Evolutionary conservation across 2,888 invertebrate genomes (phyloP).

Genomic region (Caenorhabditis zanzibari): DNA sequence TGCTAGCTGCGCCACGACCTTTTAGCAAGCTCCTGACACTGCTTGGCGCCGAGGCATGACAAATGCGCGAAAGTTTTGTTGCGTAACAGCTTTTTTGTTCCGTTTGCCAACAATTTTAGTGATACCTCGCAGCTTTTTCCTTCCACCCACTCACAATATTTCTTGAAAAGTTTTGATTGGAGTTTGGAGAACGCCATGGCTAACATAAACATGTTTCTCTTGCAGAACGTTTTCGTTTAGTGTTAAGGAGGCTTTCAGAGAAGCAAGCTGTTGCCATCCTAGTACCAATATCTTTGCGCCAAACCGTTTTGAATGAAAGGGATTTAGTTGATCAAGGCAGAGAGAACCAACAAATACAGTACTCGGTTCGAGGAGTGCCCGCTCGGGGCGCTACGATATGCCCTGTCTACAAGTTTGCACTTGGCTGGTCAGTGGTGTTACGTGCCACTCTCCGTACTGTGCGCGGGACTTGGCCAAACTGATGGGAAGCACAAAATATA

Average conservation of each 20-base stretch:
- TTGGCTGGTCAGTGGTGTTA: constrained; percentile 69
- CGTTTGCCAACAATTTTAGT: constrained; percentile 56
- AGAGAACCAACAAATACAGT: constrained; percentile 58
- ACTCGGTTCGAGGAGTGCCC: constrained; percentile 55
- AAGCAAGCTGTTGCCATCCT: constrained; percentile 3
- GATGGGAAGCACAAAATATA: constrained; percentile 61
- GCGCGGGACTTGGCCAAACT: constrained; percentile 52
- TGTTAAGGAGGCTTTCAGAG: neutral
- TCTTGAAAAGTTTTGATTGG: constrained; percentile 16
- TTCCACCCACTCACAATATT: neutral
- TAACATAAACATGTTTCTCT: neutral
- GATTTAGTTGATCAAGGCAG: constrained; percentile 51
- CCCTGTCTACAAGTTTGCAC: constrained; percentile 70
- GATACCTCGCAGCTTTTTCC: constrained; percentile 36
- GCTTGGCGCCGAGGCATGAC: constrained; percentile 61
- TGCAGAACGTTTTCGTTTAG: neutral
- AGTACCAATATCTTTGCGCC: constrained; percentile 33
- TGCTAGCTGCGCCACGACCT: constrained; percentile 31
- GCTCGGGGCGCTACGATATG: constrained; percentile 55
- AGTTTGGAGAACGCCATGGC: neutral
- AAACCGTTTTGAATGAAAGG: constrained; percentile 35
- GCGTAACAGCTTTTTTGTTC: constrained; percentile 52
- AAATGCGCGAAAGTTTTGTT: constrained; percentile 64
- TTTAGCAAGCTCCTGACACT: constrained; percentile 37
- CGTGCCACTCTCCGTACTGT: constrained; percentile 69